Evolutionary conservation across 2,797 vertebrate genomes (phyloP).

Genomic region (Oryzias dopingdopingensis): DNA sequence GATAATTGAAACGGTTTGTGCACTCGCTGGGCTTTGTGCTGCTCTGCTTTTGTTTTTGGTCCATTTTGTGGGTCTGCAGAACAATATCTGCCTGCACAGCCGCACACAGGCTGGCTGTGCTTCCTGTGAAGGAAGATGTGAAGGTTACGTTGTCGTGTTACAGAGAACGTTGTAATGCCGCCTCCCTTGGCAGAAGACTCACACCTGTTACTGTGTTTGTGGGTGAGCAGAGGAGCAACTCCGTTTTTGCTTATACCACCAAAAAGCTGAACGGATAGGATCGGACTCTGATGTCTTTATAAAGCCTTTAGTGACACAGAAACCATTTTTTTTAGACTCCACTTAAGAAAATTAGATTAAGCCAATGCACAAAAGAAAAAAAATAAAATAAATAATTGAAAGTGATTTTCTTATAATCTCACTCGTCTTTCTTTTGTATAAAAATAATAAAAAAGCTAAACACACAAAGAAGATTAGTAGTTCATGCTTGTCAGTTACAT

Average conservation of each 20-base stretch:
- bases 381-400: neutral
- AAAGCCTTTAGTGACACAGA: neutral
- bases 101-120: conserved; percentile 16
- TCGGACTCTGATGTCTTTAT: conserved; percentile 1
- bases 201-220: conserved; percentile 35
- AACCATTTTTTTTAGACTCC: neutral
- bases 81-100: conserved; percentile 21
- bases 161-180: conserved; percentile 34
- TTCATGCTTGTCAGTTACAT: conserved; percentile 51
- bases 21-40: neutral
- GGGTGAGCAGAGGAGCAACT: neutral
- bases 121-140: conserved; percentile 36
- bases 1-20: neutral
- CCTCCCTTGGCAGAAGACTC: conserved; percentile 23
- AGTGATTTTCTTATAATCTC: neutral
- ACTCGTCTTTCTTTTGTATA: too few relatives aligned
- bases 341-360: neutral
- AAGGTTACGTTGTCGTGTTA: conserved; percentile 48
- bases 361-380: conserved; percentile 2
- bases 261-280: neutral
- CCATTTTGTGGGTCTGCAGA: conserved; percentile 18
- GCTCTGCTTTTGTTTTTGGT: conserved; percentile 27
- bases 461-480: conserved; percentile 10
- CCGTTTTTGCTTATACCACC: neutral
- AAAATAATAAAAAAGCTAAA: conserved; percentile 6